These are phyloP conservation scores for Poecilia gillii DNA, from an alignment of 2,797 vertebrate species.

Conservation along the genomic window DNA sequence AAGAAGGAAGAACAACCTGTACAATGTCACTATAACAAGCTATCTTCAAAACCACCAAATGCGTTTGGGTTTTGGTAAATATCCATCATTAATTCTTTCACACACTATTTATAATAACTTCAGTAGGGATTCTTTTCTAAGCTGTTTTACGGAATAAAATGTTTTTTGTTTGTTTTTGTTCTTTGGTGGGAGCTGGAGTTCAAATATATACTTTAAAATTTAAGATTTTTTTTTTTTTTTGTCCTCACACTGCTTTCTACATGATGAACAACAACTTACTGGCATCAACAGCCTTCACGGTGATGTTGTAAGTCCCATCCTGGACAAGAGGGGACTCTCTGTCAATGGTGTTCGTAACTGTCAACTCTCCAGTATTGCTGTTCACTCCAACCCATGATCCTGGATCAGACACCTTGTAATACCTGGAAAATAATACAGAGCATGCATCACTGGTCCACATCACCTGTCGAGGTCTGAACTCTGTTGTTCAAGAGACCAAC, in stretches of 20 bases:
- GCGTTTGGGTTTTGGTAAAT: background rate
- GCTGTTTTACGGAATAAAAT: background rate
- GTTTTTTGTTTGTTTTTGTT: background rate
- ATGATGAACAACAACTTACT: constrained; percentile 61
- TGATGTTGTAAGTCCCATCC: constrained; percentile 77
- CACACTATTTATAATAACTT: background rate
- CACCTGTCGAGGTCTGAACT: constrained; percentile 50
- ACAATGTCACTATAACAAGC: background rate
- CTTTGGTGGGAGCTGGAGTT: too few relatives aligned
- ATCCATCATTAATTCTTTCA: background rate
- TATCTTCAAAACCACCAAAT: background rate
- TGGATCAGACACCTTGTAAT: constrained; percentile 79
- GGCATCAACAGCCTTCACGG: constrained; percentile 72
- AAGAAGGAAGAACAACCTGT: background rate
- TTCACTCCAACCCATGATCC: constrained; percentile 85
- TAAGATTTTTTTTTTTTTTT: background rate
- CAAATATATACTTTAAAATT: background rate
- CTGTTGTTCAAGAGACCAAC: constrained; percentile 31
- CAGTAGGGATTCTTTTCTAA: background rate
- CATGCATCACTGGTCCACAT: constrained; percentile 1
- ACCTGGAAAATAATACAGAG: constrained; percentile 70
- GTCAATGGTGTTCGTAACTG: constrained; percentile 83
- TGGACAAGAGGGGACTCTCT: constrained; percentile 83
- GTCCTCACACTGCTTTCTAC: background rate
- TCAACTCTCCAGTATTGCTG: constrained; percentile 81